These are phyloP conservation scores for Didymodactylos carnosus DNA, from an alignment of 2,888 invertebrate genomes.

Conservation along the genomic window DNA sequence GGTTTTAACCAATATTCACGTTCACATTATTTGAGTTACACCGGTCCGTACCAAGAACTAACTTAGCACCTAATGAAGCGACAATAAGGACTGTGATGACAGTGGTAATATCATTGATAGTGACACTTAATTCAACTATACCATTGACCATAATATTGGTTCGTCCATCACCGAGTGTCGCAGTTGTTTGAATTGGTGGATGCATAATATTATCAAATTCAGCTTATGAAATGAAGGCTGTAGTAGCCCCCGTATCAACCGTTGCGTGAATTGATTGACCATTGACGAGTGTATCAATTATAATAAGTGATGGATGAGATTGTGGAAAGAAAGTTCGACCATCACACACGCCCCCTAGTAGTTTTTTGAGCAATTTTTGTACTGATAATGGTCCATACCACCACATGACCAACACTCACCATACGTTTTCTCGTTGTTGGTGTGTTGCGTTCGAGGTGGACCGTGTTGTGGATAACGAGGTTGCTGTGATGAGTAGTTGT, in stretches of 20 bases:
- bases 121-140: background rate
- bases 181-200: background rate
- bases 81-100: background rate
- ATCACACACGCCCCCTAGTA: background rate
- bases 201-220: background rate
- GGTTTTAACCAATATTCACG: background rate
- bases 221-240: background rate
- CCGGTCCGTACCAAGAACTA: background rate
- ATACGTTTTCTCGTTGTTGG: background rate
- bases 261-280: background rate
- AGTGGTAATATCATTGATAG: background rate
- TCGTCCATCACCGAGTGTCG: background rate
- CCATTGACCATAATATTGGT: background rate
- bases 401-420: background rate
- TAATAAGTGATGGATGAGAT: background rate
- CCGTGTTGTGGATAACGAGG: background rate
- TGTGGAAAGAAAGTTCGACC: background rate
- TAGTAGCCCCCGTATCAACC: background rate
- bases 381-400: background rate
- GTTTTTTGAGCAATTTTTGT: background rate
- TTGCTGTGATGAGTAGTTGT: too few species aligned
- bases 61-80: background rate
- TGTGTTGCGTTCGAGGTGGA: background rate
- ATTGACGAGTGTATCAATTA: background rate
- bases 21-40: background rate